These are phyloP conservation scores for Molorchus minor DNA, from an alignment of 2,888 invertebrate species.

Conservation along the genomic window DNA sequence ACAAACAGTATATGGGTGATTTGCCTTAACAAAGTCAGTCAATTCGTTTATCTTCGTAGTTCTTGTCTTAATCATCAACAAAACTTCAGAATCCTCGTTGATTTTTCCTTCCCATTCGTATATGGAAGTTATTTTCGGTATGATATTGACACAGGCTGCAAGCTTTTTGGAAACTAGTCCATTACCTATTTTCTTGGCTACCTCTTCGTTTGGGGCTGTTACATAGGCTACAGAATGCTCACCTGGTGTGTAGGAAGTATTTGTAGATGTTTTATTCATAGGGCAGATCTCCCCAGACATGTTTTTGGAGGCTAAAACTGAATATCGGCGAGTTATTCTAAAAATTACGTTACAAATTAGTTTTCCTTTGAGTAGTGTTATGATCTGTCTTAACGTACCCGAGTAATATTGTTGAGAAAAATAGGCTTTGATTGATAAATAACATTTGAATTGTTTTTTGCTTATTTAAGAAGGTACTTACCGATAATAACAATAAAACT, in stretches of 20 bases:
- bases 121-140: constrained; percentile 89
- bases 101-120: constrained; percentile 93
- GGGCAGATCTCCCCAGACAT: constrained; percentile 40
- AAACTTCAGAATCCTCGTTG: constrained; percentile 84
- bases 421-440: not conserved
- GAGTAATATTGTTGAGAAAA: not conserved
- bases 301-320: constrained; percentile 29
- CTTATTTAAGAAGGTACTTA: constrained; percentile 2
- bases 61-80: constrained; percentile 91
- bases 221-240: constrained; percentile 86
- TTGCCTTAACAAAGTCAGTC: constrained; percentile 80
- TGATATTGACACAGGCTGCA: constrained; percentile 95
- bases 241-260: constrained; percentile 50
- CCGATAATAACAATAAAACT: constrained; percentile 6
- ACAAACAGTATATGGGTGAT: constrained; percentile 92
- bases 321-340: constrained; percentile 32
- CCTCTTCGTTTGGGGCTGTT: constrained; percentile 81
- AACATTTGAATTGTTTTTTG: too few relatives aligned
- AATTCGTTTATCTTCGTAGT: constrained; percentile 79
- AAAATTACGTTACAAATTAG: too few relatives aligned
- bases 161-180: constrained; percentile 82
- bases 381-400: not conserved
- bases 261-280: constrained; percentile 9
- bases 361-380: not conserved
- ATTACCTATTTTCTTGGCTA: constrained; percentile 82